phyloP scores from a whole-genome alignment of 2,888 invertebrate genomes.

The Bombyx huttoni region DNA sequence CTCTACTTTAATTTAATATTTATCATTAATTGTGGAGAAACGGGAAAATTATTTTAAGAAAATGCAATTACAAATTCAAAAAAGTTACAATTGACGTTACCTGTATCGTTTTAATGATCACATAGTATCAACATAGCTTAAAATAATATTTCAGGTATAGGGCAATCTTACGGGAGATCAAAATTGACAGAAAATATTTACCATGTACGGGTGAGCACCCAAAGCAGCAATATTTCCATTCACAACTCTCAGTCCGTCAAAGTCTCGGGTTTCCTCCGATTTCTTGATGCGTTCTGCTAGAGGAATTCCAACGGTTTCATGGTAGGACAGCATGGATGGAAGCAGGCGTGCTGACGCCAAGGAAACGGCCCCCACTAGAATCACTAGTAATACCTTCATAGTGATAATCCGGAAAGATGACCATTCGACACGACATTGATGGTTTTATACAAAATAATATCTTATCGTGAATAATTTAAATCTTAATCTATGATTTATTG shows the following conservation, averaged over 20 bases:
- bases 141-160: too few species aligned
- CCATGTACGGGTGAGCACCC: slow-evolving; percentile 6
- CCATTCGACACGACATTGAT: not conserved
- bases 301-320: not conserved
- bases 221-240: slow-evolving; percentile 5
- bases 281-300: not conserved
- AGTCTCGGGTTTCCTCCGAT: not conserved
- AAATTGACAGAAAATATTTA: not conserved
- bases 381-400: not conserved
- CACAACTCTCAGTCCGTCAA: not conserved
- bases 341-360: not conserved
- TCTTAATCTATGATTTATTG: not conserved
- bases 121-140: too few species aligned
- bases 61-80: too few species aligned
- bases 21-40: too few species aligned
- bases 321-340: not conserved
- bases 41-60: too few species aligned
- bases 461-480: not conserved
- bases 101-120: too few species aligned
- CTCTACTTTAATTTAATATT: too few species aligned
- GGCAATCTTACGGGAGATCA: too few species aligned
- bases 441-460: not conserved
- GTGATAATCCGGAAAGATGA: not conserved
- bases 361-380: not conserved
- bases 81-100: too few species aligned